A percentile compares a stretch with the other conserved stretches of the same genome.
These are phyloP conservation scores for Coelinius sp. DNA, from an alignment of 2,888 invertebrate genomes.

Conservation along the genomic window DNA sequence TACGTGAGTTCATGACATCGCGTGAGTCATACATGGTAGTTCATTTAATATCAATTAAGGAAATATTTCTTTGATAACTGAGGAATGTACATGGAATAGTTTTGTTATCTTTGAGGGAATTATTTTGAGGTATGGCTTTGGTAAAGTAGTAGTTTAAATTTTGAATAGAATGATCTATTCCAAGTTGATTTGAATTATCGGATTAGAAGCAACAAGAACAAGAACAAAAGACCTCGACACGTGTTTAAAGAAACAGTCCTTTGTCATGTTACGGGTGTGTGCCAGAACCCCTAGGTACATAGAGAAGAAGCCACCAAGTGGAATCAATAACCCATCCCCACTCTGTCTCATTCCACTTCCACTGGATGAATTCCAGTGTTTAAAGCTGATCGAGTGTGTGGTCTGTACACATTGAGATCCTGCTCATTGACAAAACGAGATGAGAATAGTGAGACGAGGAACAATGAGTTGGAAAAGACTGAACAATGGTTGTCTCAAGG, in stretches of 20 bases:
- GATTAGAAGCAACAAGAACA: conserved; percentile 32
- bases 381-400: not conserved
- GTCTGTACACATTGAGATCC: conserved; percentile 7
- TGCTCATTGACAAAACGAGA: not conserved
- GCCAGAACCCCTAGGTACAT: conserved; percentile 13
- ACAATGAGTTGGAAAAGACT: not conserved
- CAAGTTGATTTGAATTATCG: not conserved
- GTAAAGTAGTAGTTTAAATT: not conserved
- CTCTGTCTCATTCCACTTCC: not conserved
- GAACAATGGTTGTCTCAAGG: conserved; percentile 1
- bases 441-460: not conserved
- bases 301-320: not conserved
- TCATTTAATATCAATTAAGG: conserved; percentile 13
- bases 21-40: conserved; percentile 2
- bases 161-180: no score
- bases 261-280: conserved; percentile 31
- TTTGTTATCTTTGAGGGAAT: not conserved
- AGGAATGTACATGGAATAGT: not conserved
- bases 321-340: conserved; percentile 27
- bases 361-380: conserved; percentile 6
- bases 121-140: no score
- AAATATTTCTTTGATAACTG: not conserved
- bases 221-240: no score
- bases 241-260: conserved; percentile 25
- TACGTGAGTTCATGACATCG: conserved; percentile 13